These are phyloP conservation scores for Quadroppia sp. DNA, from an alignment of 2,888 invertebrate genomes.

Conservation along the genomic window DNA sequence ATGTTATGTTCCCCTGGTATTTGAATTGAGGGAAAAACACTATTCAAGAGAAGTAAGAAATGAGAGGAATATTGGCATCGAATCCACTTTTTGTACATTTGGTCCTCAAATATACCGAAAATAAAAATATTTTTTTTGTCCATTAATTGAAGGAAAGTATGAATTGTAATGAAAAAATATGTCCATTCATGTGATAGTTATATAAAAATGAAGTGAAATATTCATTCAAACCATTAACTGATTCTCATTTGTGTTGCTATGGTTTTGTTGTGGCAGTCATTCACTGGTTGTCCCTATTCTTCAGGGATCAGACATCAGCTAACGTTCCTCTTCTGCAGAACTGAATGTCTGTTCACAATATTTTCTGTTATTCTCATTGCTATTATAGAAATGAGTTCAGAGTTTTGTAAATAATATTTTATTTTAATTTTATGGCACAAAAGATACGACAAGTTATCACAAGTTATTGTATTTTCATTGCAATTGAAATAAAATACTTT, in stretches of 20 bases:
- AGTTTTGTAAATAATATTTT: slow-evolving; percentile 18
- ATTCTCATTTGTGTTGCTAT: slow-evolving; percentile 35
- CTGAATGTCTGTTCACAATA: background rate
- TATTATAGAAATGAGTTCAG: slow-evolving; percentile 1
- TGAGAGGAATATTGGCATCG: background rate
- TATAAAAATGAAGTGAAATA: slow-evolving; percentile 27
- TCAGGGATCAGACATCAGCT: slow-evolving; percentile 30
- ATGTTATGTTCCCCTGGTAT: slow-evolving; percentile 26
- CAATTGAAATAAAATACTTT: background rate
- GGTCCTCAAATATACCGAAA: background rate
- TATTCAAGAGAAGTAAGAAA: background rate
- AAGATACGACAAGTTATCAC: background rate
- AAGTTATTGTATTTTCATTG: background rate
- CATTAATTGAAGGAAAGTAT: slow-evolving; percentile 19
- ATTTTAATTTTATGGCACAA: background rate
- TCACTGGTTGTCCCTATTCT: slow-evolving; percentile 30
- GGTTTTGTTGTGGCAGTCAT: slow-evolving; percentile 35
- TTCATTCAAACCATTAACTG: slow-evolving; percentile 28
- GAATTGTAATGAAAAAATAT: slow-evolving; percentile 30
- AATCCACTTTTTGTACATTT: slow-evolving; percentile 11
- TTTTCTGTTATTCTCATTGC: background rate
- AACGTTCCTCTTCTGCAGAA: slow-evolving; percentile 8
- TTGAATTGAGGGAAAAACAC: slow-evolving; percentile 26
- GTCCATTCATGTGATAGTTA: slow-evolving; percentile 7
- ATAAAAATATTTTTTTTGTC: slow-evolving; percentile 15